phyloP scores from a whole-genome alignment of 1,140 invertebrate species.

The Helicoverpa zea region DNA sequence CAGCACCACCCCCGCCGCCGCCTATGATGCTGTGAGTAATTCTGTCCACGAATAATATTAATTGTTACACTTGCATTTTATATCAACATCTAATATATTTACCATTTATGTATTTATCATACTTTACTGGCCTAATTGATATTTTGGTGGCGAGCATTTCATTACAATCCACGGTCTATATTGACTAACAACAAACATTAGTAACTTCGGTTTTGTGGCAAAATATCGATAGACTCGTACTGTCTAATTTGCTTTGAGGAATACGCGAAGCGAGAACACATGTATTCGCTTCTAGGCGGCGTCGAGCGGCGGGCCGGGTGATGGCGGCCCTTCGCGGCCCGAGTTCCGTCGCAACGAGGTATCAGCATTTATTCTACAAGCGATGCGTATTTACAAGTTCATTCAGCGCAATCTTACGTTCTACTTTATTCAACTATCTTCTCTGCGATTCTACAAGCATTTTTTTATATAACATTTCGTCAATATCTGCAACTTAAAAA shows the following conservation, averaged over 20 bases:
- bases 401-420: constrained; percentile 1
- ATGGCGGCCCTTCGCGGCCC: constrained; percentile 15
- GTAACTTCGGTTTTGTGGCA: not conserved
- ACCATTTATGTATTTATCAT: not conserved
- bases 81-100: not conserved
- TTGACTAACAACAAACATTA: not conserved
- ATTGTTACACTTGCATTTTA: not conserved
- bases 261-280: constrained; percentile 22
- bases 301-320: constrained; percentile 22
- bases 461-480: not conserved
- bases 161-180: not conserved
- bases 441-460: constrained; percentile 16
- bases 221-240: constrained; percentile 37
- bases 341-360: constrained; percentile 23
- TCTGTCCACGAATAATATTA: not conserved
- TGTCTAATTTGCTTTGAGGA: constrained; percentile 17
- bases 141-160: constrained; percentile 20
- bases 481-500: not conserved
- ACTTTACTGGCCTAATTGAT: constrained; percentile 27
- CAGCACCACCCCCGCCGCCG: constrained; percentile 48
- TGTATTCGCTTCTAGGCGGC: constrained; percentile 37
- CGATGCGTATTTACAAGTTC: not conserved
- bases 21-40: constrained; percentile 72
- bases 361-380: constrained; percentile 20
- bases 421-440: constrained; percentile 6